A percentile compares a stretch with the other conserved stretches of the same genome.
phyloP scores from a whole-genome alignment of 2,888 invertebrate species.

The Elegia similella region DNA sequence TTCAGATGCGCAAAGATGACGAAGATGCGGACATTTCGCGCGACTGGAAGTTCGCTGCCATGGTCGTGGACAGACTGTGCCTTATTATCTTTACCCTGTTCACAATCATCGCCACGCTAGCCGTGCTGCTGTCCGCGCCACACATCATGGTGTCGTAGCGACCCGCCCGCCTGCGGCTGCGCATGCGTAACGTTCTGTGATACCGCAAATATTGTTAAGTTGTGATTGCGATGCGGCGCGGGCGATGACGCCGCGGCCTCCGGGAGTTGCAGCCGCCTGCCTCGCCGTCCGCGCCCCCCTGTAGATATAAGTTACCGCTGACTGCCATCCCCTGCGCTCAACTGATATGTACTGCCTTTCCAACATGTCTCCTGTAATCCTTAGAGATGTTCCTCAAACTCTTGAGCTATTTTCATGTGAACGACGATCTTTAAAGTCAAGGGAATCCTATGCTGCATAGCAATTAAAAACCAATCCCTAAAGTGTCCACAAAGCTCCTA shows the following conservation, averaged over 20 bases:
- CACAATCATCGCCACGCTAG: conserved; percentile 98
- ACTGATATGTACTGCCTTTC: conserved; percentile 63
- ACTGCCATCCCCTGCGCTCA: conserved; percentile 73
- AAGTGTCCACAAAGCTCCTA: conserved; percentile 37
- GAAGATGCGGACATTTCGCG: conserved; percentile 96
- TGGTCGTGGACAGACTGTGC: conserved; percentile 99
- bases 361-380: conserved; percentile 48
- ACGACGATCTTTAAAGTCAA: conserved; percentile 35
- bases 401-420: conserved; percentile 46
- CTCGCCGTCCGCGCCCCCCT: conserved; percentile 72
- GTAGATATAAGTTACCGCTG: conserved; percentile 73
- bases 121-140: conserved; percentile 97
- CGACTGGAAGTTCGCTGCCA: conserved; percentile 99
- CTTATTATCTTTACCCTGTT: conserved; percentile 99
- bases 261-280: conserved; percentile 68
- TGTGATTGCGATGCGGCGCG: conserved; percentile 79
- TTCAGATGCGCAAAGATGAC: conserved; percentile 96
- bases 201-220: conserved; percentile 86
- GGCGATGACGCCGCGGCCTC: conserved; percentile 68
- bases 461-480: conserved; percentile 17
- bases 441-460: conserved; percentile 28
- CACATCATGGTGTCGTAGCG: conserved; percentile 96
- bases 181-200: conserved; percentile 84
- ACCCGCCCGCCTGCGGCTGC: conserved; percentile 78
- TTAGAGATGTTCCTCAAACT: conserved; percentile 51